A percentile compares a stretch with the other conserved stretches of the same genome.
Conservation (phyloP, 37 sponge, comb jelly and placozoan species). For the Axinella damicornis region DNA sequence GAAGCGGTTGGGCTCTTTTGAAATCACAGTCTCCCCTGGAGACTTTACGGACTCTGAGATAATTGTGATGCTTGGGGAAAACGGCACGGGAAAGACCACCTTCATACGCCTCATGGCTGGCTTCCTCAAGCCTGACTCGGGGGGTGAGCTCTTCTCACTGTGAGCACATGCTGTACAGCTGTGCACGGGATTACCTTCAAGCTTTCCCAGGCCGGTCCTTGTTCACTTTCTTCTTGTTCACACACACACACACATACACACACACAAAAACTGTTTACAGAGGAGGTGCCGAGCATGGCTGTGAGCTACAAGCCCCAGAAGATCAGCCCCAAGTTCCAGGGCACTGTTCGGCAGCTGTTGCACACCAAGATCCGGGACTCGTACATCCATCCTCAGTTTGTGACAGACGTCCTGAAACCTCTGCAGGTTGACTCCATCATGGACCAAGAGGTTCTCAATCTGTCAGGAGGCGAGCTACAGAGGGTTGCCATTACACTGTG, state of each 20-base stretch:
- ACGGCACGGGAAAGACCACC: conserved; percentile 99
- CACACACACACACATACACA: too few relatives aligned
- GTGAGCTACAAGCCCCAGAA: conserved; percentile 99
- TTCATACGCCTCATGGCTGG: conserved; percentile 98
- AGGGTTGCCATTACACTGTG: conserved; percentile 92
- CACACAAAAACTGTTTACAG: too few relatives aligned
- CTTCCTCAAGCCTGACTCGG: conserved; percentile 87
- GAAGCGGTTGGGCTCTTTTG: conserved; percentile 78
- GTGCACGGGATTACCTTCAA: too few relatives aligned
- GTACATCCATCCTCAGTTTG: conserved; percentile 98
- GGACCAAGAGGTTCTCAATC: conserved; percentile 94
- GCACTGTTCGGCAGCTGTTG: conserved; percentile 92
- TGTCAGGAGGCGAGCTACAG: conserved; percentile 99
- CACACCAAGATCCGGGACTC: conserved; percentile 97
- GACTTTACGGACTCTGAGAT: conserved; percentile 99
- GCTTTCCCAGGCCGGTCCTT: too few relatives aligned
- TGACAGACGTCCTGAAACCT: conserved; percentile 98
- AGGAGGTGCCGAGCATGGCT: conserved; percentile 89
- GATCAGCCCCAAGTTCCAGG: conserved; percentile 97
- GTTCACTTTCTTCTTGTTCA: background rate
- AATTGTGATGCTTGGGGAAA: conserved; percentile 99
- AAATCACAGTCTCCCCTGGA: conserved; percentile 71
- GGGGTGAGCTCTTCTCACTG: conserved; percentile 67
- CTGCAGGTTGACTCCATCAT: conserved; percentile 82
- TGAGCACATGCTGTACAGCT: too few relatives aligned